These are phyloP conservation scores for Rutpela maculata DNA, from an alignment of 2,888 invertebrate species.

Conservation along the genomic window DNA sequence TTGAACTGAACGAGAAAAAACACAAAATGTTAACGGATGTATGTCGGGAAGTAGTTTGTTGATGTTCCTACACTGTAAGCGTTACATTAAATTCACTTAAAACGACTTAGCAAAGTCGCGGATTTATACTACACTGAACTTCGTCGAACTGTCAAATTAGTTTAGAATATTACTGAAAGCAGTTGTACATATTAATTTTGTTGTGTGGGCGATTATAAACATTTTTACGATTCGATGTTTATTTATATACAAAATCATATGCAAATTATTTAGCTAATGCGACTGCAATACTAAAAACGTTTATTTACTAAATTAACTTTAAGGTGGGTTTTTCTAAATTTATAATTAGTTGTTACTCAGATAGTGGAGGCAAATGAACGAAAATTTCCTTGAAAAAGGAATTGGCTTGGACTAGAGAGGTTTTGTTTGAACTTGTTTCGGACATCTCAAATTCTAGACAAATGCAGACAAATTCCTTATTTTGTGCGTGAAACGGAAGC, in stretches of 20 bases:
- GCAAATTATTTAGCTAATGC: conserved; percentile 33
- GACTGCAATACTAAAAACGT: conserved; percentile 8
- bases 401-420: too few species aligned
- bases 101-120: not conserved
- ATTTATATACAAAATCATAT: conserved; percentile 33
- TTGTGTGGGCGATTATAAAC: conserved; percentile 36
- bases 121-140: conserved; percentile 20
- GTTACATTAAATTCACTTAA: not conserved
- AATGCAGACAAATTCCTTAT: too few species aligned
- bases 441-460: too few species aligned
- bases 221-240: conserved; percentile 29
- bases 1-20: conserved; percentile 17
- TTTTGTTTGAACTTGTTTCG: too few species aligned
- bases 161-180: conserved; percentile 31
- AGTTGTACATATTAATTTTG: conserved; percentile 32
- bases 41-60: not conserved
- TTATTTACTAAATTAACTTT: conserved; percentile 2
- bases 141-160: conserved; percentile 40
- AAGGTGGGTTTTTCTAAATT: conserved; percentile 11
- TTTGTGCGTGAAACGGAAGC: too few species aligned
- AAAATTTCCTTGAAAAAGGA: too few species aligned
- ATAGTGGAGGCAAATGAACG: too few species aligned
- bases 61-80: not conserved
- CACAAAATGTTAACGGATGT: conserved; percentile 12
- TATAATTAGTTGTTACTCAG: conserved; percentile 10